Percentiles rank a stretch among this genome's conserved stretches.
These are phyloP conservation scores for Neodiprion virginianus DNA, from an alignment of 1,140 invertebrate species.

Conservation along the genomic window DNA sequence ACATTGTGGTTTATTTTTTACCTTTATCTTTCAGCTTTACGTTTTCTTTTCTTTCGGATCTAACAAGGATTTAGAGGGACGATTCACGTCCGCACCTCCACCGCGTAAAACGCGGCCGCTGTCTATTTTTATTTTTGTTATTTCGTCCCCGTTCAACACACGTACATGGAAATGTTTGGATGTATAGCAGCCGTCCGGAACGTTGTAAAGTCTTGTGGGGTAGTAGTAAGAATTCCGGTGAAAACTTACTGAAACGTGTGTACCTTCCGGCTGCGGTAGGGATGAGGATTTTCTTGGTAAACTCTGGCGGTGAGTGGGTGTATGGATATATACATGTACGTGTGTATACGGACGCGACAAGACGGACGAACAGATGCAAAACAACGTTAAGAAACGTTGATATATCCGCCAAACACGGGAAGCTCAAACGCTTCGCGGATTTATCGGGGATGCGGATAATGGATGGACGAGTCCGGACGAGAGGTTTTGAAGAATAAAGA, in stretches of 20 bases:
- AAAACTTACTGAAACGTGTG: background rate
- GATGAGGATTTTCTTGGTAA: background rate
- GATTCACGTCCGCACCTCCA: background rate
- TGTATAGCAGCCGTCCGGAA: background rate
- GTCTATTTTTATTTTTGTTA: no score
- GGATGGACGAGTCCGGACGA: constrained; percentile 39
- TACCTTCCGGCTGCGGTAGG: background rate
- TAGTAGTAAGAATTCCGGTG: background rate
- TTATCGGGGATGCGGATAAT: constrained; percentile 55
- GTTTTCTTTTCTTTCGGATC: constrained; percentile 38
- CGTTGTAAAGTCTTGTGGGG: no score
- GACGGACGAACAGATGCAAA: constrained; percentile 34
- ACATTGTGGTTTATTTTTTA: constrained; percentile 29
- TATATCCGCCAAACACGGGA: constrained; percentile 59
- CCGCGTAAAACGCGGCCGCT: background rate
- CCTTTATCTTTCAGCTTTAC: no score
- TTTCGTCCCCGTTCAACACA: no score
- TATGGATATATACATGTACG: no score
- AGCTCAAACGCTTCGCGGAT: constrained; percentile 44
- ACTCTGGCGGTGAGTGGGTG: background rate
- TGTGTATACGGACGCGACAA: constrained; percentile 22
- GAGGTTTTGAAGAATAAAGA: constrained; percentile 4
- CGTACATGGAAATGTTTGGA: no score
- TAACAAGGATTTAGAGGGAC: constrained; percentile 49
- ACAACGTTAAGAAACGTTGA: constrained; percentile 46